Evolutionary conservation across 2,888 invertebrate species (phyloP).

Genomic region (Brenthis ino): DNA sequence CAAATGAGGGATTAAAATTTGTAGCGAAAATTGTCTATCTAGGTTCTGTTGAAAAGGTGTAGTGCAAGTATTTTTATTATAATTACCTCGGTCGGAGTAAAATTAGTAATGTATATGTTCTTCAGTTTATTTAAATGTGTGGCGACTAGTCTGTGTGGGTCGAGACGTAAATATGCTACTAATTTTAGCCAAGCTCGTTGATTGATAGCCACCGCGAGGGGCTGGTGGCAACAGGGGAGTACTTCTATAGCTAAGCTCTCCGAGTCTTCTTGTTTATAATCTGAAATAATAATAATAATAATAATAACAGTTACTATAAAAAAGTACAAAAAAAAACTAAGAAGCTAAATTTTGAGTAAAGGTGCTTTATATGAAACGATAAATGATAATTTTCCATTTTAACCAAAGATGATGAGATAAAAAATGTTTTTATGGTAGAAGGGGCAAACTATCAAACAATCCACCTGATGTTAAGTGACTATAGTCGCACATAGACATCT

Average conservation of each 20-base stretch:
- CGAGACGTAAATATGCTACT: conserved; percentile 80
- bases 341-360: neutral
- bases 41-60: no score
- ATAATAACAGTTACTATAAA: neutral
- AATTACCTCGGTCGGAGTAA: conserved; percentile 62
- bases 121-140: conserved; percentile 82
- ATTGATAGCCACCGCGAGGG: conserved; percentile 82
- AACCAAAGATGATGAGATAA: no score
- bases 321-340: neutral
- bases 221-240: conserved; percentile 89
- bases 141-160: conserved; percentile 83
- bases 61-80: neutral
- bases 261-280: conserved; percentile 75
- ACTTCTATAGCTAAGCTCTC: conserved; percentile 85
- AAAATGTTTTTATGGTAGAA: no score
- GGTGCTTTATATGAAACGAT: no score
- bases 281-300: conserved; percentile 45
- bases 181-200: conserved; percentile 87
- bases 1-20: no score
- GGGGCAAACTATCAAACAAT: no score
- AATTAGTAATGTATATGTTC: conserved; percentile 84
- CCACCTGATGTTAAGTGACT: no score
- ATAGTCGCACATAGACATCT: no score
- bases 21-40: no score
- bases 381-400: no score